phyloP scores from a whole-genome alignment of 2,888 invertebrate genomes.

The Netelia melanura region DNA sequence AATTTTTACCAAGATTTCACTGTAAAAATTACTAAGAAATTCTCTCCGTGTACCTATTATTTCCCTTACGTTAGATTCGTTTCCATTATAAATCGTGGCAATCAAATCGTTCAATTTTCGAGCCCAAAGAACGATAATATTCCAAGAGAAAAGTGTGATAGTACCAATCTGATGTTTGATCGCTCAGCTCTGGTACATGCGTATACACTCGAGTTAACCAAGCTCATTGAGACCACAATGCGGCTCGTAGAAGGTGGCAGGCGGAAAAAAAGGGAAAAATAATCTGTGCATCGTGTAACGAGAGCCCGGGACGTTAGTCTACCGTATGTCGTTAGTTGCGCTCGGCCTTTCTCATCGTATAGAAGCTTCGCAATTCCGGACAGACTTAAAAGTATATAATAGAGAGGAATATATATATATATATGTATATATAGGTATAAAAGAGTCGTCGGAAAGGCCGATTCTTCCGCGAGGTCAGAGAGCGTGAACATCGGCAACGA shows the following conservation, averaged over 20 bases:
- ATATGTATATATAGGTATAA: conserved; percentile 8
- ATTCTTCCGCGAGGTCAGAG: conserved; percentile 70
- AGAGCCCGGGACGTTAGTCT: not conserved
- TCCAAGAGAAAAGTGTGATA: conserved; percentile 22
- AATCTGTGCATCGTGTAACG: not conserved
- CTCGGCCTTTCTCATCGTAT: conserved; percentile 67
- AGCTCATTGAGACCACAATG: not conserved
- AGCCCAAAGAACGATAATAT: not conserved
- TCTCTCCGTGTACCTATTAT: no score
- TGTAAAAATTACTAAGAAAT: no score
- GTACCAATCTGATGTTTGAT: conserved; percentile 31
- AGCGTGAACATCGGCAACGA: conserved; percentile 66
- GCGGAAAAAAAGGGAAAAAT: conserved; percentile 15
- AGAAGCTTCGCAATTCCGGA: conserved; percentile 52
- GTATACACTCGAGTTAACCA: conserved; percentile 24
- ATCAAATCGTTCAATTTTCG: conserved; percentile 8
- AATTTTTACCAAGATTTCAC: no score
- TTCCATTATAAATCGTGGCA: not conserved
- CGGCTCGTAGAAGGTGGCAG: conserved; percentile 21
- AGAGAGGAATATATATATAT: not conserved
- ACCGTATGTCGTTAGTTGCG: conserved; percentile 57
- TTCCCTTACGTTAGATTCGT: no score
- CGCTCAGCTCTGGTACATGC: conserved; percentile 17
- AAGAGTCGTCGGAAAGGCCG: conserved; percentile 43
- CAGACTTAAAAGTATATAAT: conserved; percentile 35